These are phyloP conservation scores for Enteromius radiatus DNA, from an alignment of 2,797 vertebrate species.

Conservation along the genomic window DNA sequence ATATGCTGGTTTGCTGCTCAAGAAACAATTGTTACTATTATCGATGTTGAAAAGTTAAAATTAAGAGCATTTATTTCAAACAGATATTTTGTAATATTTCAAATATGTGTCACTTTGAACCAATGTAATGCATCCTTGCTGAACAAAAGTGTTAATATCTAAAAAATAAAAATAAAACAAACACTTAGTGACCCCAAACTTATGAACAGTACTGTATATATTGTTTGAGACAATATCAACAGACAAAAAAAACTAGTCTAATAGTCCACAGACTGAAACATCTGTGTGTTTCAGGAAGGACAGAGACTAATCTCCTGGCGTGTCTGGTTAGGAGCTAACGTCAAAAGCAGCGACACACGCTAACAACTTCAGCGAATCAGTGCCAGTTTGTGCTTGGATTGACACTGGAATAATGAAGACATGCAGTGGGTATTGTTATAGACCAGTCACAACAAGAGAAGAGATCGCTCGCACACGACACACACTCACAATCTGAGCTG, in stretches of 20 bases:
- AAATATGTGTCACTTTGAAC: not conserved
- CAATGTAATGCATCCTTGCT: not conserved
- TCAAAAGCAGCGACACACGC: constrained; percentile 15
- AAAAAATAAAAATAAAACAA: not conserved
- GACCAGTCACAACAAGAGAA: constrained; percentile 49
- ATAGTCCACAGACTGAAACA: not conserved
- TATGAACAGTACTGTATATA: not conserved
- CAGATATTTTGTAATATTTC: not conserved
- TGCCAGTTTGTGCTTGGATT: constrained; percentile 54
- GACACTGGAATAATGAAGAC: constrained; percentile 54
- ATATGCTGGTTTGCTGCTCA: not conserved
- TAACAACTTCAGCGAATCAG: constrained; percentile 52
- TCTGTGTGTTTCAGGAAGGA: not conserved
- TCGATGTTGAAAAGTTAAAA: no score
- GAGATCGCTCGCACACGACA: constrained; percentile 32
- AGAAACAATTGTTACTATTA: not conserved
- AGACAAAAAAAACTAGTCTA: no score
- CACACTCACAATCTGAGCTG: constrained; percentile 24
- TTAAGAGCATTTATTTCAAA: not conserved
- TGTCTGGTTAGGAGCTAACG: constrained; percentile 5
- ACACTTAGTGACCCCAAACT: not conserved
- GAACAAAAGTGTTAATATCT: not conserved
- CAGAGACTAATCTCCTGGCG: not conserved
- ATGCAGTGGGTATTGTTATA: constrained; percentile 59
- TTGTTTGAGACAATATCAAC: no score